Base-by-base conservation (phyloP, 2,797 vertebrate genomes). In the Enteromius paludinosus region DNA sequence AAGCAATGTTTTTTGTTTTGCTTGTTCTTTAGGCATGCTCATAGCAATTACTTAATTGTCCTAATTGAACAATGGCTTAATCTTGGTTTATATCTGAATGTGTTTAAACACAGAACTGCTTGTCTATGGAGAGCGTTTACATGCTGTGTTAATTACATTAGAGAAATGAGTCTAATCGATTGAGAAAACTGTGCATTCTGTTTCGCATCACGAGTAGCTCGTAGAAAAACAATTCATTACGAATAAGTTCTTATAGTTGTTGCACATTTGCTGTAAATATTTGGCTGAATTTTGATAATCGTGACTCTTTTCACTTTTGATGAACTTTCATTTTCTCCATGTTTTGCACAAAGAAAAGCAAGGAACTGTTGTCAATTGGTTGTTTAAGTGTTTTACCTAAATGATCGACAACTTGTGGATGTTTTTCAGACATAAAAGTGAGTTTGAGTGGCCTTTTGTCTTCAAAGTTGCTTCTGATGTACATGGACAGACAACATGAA, bases 371-470 rank as follows among this genome's bases (percentile, higher is more conserved):
- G 38, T 10, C 38, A 11, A 38, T 38, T 38, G 7, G 5, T 54
- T 54, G 8, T 54, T 20, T 54, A 12, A 25, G 62, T 65, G 5
- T 38, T 69, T 28, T 41, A 41, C 9, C 38, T 14, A 52, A 52
- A 71, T 5, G 17, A 20, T 0, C 12, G n/a, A 69, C n/a, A 45
- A 25, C 15, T 3, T 17, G 25, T 18, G 43, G 25, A 4, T 23
- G 14, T 64, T 61, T 76, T n/a, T 43, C 2, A 30, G 45, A 52
- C 17, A 33, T 71, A 11, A 49, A 49, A 33, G 17, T 49, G 71
- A 15, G 30, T 73, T 14, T 83, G 85, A 86, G 78, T 79, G 88
- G 82, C 83, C 85, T 79, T 87, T 88, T 84, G 73, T 87, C 85
- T 79, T 52, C 33, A 69, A 86, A 62, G 83, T 73, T 41, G 20